phyloP scores from a whole-genome alignment of 2,888 invertebrate genomes.

The Sturmia bella region DNA sequence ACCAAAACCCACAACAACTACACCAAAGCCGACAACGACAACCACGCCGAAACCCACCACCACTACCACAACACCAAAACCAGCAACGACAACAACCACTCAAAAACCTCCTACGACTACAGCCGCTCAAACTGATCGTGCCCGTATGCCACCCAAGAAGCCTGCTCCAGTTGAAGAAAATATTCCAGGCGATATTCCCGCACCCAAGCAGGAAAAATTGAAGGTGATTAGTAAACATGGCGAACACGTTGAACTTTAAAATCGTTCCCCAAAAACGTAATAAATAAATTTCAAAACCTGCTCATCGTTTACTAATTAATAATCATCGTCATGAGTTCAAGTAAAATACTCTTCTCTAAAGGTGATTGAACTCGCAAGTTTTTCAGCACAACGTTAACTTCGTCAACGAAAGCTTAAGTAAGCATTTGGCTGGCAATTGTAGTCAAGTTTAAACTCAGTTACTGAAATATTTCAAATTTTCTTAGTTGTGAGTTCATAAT shows the following conservation, averaged over 20 bases:
- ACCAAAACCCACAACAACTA: slow-evolving; percentile 73
- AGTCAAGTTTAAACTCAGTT: no score
- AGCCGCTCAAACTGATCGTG: slow-evolving; percentile 71
- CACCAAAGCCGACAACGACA: slow-evolving; percentile 71
- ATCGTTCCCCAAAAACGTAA: not conserved
- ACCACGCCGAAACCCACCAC: slow-evolving; percentile 72
- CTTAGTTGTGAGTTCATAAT: no score
- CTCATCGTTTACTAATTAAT: slow-evolving; percentile 18
- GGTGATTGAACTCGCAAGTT: slow-evolving; percentile 16
- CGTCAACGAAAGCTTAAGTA: slow-evolving; percentile 51
- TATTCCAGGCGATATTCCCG: slow-evolving; percentile 83
- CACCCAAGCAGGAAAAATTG: slow-evolving; percentile 83
- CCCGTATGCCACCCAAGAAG: slow-evolving; percentile 77
- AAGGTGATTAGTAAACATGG: slow-evolving; percentile 85
- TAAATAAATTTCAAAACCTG: not conserved
- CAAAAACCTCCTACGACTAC: slow-evolving; percentile 69
- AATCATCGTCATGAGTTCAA: not conserved
- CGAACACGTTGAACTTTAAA: slow-evolving; percentile 80
- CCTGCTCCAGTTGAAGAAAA: slow-evolving; percentile 84
- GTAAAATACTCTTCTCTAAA: slow-evolving; percentile 1
- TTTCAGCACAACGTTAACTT: slow-evolving; percentile 47
- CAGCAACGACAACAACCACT: slow-evolving; percentile 60
- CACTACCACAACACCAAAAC: slow-evolving; percentile 70
- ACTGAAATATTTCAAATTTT: no score
- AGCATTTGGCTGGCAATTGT: not conserved